Conservation (phyloP, 1,140 invertebrate genomes). For the Drosophila micromelanica region DNA sequence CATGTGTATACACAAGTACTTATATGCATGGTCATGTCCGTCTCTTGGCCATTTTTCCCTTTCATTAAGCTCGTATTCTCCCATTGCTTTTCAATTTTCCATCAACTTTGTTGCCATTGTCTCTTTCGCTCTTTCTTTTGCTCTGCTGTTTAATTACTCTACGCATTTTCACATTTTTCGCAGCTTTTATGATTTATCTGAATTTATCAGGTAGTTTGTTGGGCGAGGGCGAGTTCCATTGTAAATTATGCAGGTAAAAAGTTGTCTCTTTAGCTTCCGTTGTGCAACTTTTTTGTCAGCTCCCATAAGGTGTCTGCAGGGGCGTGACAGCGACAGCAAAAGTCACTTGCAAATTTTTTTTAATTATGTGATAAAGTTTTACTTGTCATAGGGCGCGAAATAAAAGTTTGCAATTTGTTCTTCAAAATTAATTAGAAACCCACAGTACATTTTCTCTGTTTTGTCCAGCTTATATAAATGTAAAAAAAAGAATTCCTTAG, state of each 20-base stretch:
- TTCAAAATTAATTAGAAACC: conserved; percentile 63
- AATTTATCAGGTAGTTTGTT: conserved; percentile 48
- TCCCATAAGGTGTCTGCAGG: neutral
- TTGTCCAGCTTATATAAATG: neutral
- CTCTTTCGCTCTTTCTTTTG: neutral
- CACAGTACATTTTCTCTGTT: conserved; percentile 33
- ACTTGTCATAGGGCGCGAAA: conserved; percentile 41
- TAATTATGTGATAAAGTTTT: conserved; percentile 78
- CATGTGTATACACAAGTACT: neutral
- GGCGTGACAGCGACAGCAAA: conserved; percentile 14
- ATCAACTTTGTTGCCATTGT: conserved; percentile 20
- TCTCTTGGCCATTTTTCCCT: conserved; percentile 59
- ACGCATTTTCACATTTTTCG: conserved; percentile 59
- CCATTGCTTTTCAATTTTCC: conserved; percentile 52
- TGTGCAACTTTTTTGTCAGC: conserved; percentile 41
- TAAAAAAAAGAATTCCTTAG: conserved; percentile 21
- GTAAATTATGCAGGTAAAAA: conserved; percentile 72
- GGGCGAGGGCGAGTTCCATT: conserved; percentile 20
- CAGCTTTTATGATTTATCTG: conserved; percentile 61
- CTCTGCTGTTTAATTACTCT: conserved; percentile 56
- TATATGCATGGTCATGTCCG: conserved; percentile 20
- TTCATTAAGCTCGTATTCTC: conserved; percentile 53
- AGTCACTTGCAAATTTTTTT: conserved; percentile 59
- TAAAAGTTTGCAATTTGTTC: conserved; percentile 44
- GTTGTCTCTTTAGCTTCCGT: conserved; percentile 16